Evolutionary conservation across 2,888 invertebrate genomes (phyloP).

Genomic region (Troilus luridus): DNA sequence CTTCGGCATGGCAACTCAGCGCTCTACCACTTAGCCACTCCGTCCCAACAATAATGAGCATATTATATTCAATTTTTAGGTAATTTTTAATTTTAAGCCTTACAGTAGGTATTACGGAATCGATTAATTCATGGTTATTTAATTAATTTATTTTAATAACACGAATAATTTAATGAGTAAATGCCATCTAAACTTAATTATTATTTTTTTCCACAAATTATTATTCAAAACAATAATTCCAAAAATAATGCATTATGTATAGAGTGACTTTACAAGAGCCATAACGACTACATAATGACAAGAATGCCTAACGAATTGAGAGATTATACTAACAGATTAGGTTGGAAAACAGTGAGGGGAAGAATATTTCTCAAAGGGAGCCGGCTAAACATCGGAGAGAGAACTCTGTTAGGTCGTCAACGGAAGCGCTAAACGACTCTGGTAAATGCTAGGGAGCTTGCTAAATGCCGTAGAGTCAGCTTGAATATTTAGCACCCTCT

Average conservation of each 20-base stretch:
- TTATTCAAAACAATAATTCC: background rate
- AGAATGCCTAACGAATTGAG: constrained; percentile 28
- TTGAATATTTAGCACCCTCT: constrained; percentile 25
- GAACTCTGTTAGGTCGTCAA: constrained; percentile 32
- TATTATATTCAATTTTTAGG: no score
- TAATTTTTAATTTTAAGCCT: no score
- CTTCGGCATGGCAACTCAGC: no score
- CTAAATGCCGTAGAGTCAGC: constrained; percentile 25
- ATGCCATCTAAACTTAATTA: no score
- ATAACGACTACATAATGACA: constrained; percentile 14
- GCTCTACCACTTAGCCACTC: no score
- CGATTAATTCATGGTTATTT: no score
- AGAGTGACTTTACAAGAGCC: background rate
- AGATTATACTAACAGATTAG: constrained; percentile 30
- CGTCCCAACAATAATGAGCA: no score
- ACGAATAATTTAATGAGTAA: no score
- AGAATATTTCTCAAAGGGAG: background rate
- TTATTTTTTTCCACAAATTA: background rate
- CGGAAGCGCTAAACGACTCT: constrained; percentile 36
- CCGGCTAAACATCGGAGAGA: background rate
- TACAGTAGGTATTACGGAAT: no score
- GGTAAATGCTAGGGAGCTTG: constrained; percentile 31
- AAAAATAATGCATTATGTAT: constrained; percentile 12
- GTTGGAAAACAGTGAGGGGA: constrained; percentile 20
- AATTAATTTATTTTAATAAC: no score